Base-by-base conservation (phyloP, 2,113 vertebrate species). In the Setophaga coronata region DNA sequence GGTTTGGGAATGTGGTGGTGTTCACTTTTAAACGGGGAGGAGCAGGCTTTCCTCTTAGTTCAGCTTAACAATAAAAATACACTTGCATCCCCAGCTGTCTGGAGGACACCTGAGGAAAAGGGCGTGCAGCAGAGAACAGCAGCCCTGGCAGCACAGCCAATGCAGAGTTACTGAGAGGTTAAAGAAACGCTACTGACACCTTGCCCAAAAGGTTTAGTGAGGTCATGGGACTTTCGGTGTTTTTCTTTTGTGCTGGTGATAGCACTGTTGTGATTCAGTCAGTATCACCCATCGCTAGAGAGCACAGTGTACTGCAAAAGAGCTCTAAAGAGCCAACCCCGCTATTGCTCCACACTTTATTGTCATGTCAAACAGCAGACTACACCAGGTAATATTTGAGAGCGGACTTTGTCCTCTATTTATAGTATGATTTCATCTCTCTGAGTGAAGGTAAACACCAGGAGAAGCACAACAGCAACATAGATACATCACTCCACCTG, bases 391-490 rank as follows among this genome's bases (percentile, higher is more conserved):
- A 43, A 45, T 28, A 70, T 70, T 18, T 5, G 45, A 34, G 74
- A 50, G 60, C 3, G 82, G 93, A 97, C 96, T 97, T 97, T 91
- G 96, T 62, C 87, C 93, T 93, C 74, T 80, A 2, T 80, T 95
- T 91, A 90, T 54, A 73, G 81, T 87, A 48, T 96, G 93, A 96
- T 66, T 90, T 97, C 87, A 96, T 90, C 87, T 76, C 83, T 67
- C 26, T 9, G 21, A 64, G 70, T 7, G 84, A 86, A 81, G 67
- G 95, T 88, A 97, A 97, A 96, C 94, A 97, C 42, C 34, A 4
- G 42, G 48, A 62, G 72, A 56, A 79, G 70, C 48, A 43, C 48
- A 87, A 40, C 42, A 18, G 50, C 15, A 21, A 65, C 43, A 29
- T 0, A 48, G 69, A 38, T 19, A 33, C 18, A 29, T 51, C 24